Percentiles rank a stretch among this genome's conserved stretches.
Conservation (phyloP, 2,888 invertebrate species). For the Orthosia gracilis region DNA sequence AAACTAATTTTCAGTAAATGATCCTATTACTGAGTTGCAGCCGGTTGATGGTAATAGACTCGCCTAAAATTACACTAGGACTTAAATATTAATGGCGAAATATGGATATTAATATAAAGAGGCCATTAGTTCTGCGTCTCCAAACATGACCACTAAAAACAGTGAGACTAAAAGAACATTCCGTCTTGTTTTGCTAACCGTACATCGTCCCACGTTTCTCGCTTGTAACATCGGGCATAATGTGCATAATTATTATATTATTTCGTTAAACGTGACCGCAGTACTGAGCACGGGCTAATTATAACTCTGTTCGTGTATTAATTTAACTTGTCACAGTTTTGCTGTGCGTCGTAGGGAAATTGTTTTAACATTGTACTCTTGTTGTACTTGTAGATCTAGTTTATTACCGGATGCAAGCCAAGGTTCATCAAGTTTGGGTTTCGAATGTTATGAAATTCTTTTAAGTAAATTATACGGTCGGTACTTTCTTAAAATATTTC, state of each 20-base stretch:
- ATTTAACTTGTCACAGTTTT: conserved; percentile 43
- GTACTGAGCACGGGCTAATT: conserved; percentile 57
- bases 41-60: too few relatives aligned
- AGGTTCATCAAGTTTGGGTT: background rate
- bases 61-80: too few relatives aligned
- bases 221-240: conserved; percentile 63
- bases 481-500: background rate
- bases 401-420: conserved; percentile 21
- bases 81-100: too few relatives aligned
- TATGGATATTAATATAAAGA: too few relatives aligned
- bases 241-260: conserved; percentile 66
- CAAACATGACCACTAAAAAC: background rate
- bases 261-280: conserved; percentile 68
- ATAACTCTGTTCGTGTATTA: conserved; percentile 35
- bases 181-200: conserved; percentile 39
- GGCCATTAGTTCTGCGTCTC: too few relatives aligned
- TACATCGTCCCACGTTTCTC: conserved; percentile 56
- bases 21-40: too few relatives aligned
- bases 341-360: conserved; percentile 20
- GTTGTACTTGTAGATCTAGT: conserved; percentile 6
- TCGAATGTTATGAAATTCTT: background rate
- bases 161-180: background rate
- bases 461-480: background rate
- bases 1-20: too few relatives aligned
- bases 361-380: conserved; percentile 12